These are phyloP conservation scores for Apodemia duryi DNA, from an alignment of 2,888 invertebrate species.

Conservation along the genomic window DNA sequence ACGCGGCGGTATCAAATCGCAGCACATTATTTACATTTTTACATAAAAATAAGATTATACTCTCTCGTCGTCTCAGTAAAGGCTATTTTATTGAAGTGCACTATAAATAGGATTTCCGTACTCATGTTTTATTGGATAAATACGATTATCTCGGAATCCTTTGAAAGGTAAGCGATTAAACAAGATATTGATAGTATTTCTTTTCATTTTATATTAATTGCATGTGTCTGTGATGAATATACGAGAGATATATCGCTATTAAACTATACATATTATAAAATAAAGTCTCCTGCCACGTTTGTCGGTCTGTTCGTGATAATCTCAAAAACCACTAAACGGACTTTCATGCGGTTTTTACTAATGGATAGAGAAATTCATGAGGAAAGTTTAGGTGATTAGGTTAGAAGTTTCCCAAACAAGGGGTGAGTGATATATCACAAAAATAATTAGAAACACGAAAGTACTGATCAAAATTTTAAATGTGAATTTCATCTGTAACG, in stretches of 20 bases:
- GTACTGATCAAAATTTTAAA: too few relatives aligned
- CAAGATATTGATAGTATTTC: not conserved
- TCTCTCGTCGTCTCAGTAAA: constrained; percentile 1
- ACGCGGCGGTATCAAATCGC: not conserved
- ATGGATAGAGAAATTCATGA: too few relatives aligned
- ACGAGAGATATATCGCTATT: not conserved
- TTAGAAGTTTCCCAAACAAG: too few relatives aligned
- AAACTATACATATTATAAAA: too few relatives aligned
- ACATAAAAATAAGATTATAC: not conserved
- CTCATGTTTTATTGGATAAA: constrained; percentile 22
- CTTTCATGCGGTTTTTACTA: too few relatives aligned
- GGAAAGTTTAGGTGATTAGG: too few relatives aligned
- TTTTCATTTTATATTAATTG: not conserved
- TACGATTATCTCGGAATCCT: constrained; percentile 23
- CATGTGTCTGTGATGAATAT: not conserved
- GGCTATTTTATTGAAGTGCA: not conserved
- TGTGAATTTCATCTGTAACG: too few relatives aligned
- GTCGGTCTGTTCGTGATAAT: too few relatives aligned
- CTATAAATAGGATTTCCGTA: constrained; percentile 20
- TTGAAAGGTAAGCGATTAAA: constrained; percentile 22
- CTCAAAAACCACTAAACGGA: too few relatives aligned
- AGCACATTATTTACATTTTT: not conserved
- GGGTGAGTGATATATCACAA: too few relatives aligned
- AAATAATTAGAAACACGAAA: too few relatives aligned
- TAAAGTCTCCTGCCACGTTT: too few relatives aligned